phyloP scores from a whole-genome alignment of 2,797 vertebrate genomes.

The Coccyzus lansbergi region DNA sequence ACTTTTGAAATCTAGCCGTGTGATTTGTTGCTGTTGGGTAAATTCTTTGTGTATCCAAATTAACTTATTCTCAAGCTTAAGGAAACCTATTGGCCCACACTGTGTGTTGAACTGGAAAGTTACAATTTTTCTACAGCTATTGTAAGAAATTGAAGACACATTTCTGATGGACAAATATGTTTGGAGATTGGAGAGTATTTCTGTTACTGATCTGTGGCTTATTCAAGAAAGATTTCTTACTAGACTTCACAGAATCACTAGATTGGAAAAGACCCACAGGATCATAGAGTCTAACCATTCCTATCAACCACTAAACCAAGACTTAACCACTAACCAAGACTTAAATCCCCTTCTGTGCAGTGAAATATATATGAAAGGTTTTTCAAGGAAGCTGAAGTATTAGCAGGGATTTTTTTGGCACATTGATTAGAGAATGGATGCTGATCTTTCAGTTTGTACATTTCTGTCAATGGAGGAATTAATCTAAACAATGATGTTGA shows the following conservation, averaged over 20 bases:
- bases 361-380: conserved; percentile 8
- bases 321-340: neutral
- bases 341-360: neutral
- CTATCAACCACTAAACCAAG: too few species aligned
- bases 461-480: neutral
- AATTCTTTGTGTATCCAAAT: neutral
- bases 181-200: neutral
- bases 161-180: neutral
- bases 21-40: conserved; percentile 40
- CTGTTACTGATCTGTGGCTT: neutral
- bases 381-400: neutral
- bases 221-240: neutral
- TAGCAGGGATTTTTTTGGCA: neutral
- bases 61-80: conserved; percentile 1
- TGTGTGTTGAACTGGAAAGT: conserved; percentile 13
- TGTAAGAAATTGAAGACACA: neutral
- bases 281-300: too few species aligned
- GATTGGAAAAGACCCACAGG: too few species aligned
- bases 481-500: neutral
- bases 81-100: neutral
- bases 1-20: neutral
- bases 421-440: neutral
- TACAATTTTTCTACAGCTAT: neutral
- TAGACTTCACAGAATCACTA: neutral
- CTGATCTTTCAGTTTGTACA: neutral